These are phyloP conservation scores for Pangasius djambal DNA, from an alignment of 2,797 vertebrate species.

Conservation along the genomic window DNA sequence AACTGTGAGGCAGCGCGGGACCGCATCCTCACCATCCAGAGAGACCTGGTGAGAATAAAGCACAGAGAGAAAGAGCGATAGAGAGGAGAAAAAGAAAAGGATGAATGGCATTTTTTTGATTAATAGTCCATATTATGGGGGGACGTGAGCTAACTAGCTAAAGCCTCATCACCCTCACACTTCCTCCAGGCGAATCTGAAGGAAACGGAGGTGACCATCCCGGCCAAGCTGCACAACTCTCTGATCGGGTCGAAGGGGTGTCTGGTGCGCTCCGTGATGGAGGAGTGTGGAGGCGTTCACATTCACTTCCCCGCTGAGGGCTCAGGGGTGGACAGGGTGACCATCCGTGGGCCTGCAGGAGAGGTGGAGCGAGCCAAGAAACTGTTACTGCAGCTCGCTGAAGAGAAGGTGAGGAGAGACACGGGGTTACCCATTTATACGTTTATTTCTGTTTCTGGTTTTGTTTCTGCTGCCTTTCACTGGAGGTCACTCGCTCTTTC, in stretches of 20 bases:
- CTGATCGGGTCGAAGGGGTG: slow-evolving; percentile 84
- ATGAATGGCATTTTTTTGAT: background rate
- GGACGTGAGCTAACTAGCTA: background rate
- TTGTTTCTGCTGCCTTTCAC: background rate
- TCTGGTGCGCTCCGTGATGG: slow-evolving; percentile 83
- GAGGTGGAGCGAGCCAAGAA: slow-evolving; percentile 80
- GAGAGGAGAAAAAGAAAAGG: background rate
- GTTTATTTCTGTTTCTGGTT: background rate
- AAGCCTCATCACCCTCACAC: background rate
- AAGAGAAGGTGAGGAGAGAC: slow-evolving; percentile 76
- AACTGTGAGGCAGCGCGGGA: slow-evolving; percentile 82
- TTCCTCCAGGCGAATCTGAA: slow-evolving; percentile 79
- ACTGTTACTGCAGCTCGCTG: slow-evolving; percentile 80
- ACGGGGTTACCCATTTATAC: no score
- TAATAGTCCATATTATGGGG: background rate
- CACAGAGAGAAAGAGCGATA: background rate
- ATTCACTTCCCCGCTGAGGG: slow-evolving; percentile 82
- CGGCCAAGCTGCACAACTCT: slow-evolving; percentile 83
- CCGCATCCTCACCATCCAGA: slow-evolving; percentile 80
- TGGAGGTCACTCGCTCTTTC: background rate
- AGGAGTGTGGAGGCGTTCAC: slow-evolving; percentile 83
- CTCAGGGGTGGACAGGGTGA: slow-evolving; percentile 79
- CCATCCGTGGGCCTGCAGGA: slow-evolving; percentile 75
- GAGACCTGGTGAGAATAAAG: slow-evolving; percentile 72
- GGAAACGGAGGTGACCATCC: slow-evolving; percentile 80